Evolutionary conservation across 2,888 invertebrate genomes (phyloP).

Genomic region (Drosophila merina): DNA sequence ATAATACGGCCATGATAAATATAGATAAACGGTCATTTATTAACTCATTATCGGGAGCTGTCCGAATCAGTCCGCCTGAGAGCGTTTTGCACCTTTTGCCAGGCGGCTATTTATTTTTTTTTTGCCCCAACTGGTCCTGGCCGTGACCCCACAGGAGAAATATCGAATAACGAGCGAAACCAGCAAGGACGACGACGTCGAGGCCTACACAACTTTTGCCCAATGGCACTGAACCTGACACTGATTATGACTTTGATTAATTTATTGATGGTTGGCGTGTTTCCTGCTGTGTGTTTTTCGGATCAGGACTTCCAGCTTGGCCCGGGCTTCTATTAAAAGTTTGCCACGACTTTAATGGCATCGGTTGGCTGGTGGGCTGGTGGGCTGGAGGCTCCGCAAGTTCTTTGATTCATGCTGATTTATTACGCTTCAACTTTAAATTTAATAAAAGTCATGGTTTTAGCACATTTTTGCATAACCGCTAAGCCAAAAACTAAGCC

Average conservation of each 20-base stretch:
- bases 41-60: constrained; percentile 70
- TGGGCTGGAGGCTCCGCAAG: constrained; percentile 46
- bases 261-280: constrained; percentile 82
- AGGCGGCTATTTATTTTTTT: constrained; percentile 28
- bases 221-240: constrained; percentile 74
- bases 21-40: constrained; percentile 70
- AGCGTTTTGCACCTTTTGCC: constrained; percentile 67
- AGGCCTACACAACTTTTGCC: constrained; percentile 55
- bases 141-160: constrained; percentile 21
- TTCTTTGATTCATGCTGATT: constrained; percentile 78
- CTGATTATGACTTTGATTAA: constrained; percentile 82
- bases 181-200: constrained; percentile 20
- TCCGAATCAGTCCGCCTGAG: constrained; percentile 42
- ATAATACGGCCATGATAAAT: constrained; percentile 48
- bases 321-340: constrained; percentile 58
- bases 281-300: constrained; percentile 62
- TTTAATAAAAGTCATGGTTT: constrained; percentile 74
- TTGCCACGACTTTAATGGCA: constrained; percentile 38
- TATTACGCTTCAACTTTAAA: constrained; percentile 75
- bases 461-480: constrained; percentile 47
- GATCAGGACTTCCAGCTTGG: constrained; percentile 11
- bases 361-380: neutral
- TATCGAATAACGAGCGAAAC: constrained; percentile 4
- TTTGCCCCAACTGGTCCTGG: constrained; percentile 55
- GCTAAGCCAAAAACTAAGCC: constrained; percentile 21